Base-by-base conservation (phyloP, 2,113 vertebrate genomes). In the Proterorhinus semilunaris region DNA sequence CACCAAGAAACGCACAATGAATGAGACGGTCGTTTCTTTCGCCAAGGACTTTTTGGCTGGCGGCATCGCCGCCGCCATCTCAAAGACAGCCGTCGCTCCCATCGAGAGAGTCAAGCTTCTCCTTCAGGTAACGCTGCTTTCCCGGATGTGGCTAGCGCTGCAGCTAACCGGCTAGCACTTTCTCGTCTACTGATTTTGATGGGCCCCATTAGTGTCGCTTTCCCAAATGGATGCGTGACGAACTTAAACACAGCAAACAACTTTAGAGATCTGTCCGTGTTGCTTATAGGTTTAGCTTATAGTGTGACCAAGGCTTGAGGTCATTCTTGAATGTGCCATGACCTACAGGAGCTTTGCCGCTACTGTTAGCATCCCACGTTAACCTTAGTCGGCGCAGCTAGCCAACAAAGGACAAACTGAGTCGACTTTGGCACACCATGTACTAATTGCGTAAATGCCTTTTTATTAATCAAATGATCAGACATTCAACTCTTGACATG, bases 71-170 rank as follows among this genome's bases (percentile, higher is more conserved):
- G 95, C 96, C 0, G 94, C 94, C 0, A 90, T 98, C 75, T 96
- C 95, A 59, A 95, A 96, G 84, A 96, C 95, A 3, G 90, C 95
- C 0, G 94, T 97, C 48, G 95, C 95, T 1, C 96, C 95, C 7
- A 94, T 96, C 44, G 95, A 97, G 87, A 91, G 95, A 75, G 95
- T 97, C 69, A 97, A 98, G 87, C 92, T 93, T 58, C 91, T 93
- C 80, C 91, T 93, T 79, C 91, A 93, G 92, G 91, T 93, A 87
- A 81, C 21, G 21, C 47, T n/a, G 64, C 13, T 72, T 78, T 36
- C n/a, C 69, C 76, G 78, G 79, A 50, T 77, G 57, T 4, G 61
- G 69, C 10, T 86, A 86, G 76, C 76, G 69, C 27, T 11, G 53
- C 6, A 21, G 53, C 53, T 55, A 55, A 55, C 53, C 53, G 53